These are phyloP conservation scores for Heliconius hewitsoni DNA, from an alignment of 1,140 invertebrate genomes.

Conservation along the genomic window DNA sequence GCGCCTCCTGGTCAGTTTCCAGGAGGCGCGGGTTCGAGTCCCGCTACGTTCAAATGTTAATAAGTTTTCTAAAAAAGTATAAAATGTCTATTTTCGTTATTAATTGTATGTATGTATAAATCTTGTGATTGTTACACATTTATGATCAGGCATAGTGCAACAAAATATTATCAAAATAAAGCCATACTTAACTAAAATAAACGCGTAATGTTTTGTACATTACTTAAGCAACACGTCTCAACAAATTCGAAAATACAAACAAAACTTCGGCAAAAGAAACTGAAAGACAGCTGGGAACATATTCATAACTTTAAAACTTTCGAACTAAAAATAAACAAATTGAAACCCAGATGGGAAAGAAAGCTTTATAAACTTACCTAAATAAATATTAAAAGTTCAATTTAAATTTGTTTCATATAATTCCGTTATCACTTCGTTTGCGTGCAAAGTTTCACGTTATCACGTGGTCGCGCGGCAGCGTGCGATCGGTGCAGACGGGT, in stretches of 20 bases:
- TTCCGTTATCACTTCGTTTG: constrained; percentile 23
- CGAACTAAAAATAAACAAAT: constrained; percentile 32
- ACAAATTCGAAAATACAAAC: constrained; percentile 7
- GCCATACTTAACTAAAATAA: not conserved
- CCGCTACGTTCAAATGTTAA: no score
- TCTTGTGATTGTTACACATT: not conserved
- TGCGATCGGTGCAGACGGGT: constrained; percentile 55
- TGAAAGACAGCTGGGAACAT: constrained; percentile 24
- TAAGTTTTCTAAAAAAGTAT: no score
- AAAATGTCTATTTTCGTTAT: no score
- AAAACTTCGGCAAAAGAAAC: constrained; percentile 23
- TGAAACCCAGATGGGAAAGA: not conserved
- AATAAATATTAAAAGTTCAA: constrained; percentile 13
- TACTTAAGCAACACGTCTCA: not conserved
- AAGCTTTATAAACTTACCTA: constrained; percentile 30
- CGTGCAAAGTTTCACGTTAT: constrained; percentile 43
- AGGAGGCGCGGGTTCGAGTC: no score
- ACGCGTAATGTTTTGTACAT: not conserved
- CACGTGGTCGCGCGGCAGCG: constrained; percentile 50
- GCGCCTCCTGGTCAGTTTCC: no score
- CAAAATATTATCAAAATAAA: not conserved
- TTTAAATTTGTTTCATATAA: constrained; percentile 13
- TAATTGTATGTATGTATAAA: no score
- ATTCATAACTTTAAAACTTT: constrained; percentile 36
- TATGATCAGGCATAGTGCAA: not conserved